Percentiles rank a stretch among this genome's conserved stretches.
These are phyloP conservation scores for Thumatha senex DNA, from an alignment of 2,888 invertebrate genomes.

Conservation along the genomic window DNA sequence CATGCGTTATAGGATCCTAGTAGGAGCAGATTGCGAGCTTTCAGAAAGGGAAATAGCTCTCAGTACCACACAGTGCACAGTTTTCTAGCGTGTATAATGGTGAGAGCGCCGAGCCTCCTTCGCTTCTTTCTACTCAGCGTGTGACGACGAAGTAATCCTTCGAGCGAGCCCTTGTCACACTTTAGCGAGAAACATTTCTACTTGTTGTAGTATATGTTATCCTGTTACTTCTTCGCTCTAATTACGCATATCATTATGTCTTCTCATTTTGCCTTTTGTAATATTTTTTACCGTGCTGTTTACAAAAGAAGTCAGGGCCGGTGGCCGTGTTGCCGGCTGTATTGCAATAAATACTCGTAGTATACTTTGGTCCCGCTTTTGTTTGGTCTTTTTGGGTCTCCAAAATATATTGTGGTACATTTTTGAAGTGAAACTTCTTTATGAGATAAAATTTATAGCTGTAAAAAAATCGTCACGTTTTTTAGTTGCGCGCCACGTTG, in stretches of 20 bases:
- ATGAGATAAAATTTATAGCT: too few relatives aligned
- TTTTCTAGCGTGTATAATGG: slow-evolving; percentile 31
- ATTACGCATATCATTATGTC: slow-evolving; percentile 82
- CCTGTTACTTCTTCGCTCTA: slow-evolving; percentile 80
- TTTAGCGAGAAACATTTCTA: slow-evolving; percentile 36
- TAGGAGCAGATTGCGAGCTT: slow-evolving; percentile 85
- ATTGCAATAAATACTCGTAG: too few relatives aligned
- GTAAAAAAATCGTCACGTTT: too few relatives aligned
- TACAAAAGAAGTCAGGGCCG: neutral
- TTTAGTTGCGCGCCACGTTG: too few relatives aligned
- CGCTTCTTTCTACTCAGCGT: slow-evolving; percentile 14
- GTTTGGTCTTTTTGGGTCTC: too few relatives aligned
- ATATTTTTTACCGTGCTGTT: neutral
- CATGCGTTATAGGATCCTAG: slow-evolving; percentile 73
- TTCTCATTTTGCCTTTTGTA: slow-evolving; percentile 16
- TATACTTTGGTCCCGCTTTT: too few relatives aligned
- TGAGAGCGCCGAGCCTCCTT: slow-evolving; percentile 11
- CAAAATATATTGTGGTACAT: too few relatives aligned
- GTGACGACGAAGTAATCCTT: slow-evolving; percentile 24
- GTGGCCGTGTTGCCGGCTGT: too few relatives aligned
- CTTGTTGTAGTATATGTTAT: slow-evolving; percentile 58
- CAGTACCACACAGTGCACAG: slow-evolving; percentile 49
- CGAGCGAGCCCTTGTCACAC: slow-evolving; percentile 37
- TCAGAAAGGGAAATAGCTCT: slow-evolving; percentile 83
- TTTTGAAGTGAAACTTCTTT: too few relatives aligned